phyloP scores from a whole-genome alignment of 2,888 invertebrate species.

The Pherbina coryleti region DNA sequence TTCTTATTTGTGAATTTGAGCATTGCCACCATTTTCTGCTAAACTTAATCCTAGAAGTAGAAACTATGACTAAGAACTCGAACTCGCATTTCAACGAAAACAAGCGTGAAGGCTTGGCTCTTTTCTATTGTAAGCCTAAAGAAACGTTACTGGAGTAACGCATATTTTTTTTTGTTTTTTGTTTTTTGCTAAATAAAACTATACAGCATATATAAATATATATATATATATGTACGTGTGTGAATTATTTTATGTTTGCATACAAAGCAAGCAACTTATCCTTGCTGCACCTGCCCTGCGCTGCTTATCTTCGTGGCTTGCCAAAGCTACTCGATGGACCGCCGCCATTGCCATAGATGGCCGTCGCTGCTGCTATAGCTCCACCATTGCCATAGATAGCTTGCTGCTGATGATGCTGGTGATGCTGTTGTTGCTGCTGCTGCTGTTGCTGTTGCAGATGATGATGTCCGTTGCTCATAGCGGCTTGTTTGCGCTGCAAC shows the following conservation, averaged over 20 bases:
- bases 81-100: too few relatives aligned
- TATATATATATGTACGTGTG: constrained; percentile 29
- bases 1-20: not conserved
- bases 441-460: constrained; percentile 46
- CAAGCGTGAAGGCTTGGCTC: not conserved
- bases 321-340: constrained; percentile 65
- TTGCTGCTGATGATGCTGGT: constrained; percentile 51
- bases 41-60: constrained; percentile 16
- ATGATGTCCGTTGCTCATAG: constrained; percentile 56
- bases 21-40: not conserved
- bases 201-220: constrained; percentile 44
- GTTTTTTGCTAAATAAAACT: not conserved
- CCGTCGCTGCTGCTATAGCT: constrained; percentile 40
- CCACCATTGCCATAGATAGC: constrained; percentile 59
- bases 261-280: not conserved
- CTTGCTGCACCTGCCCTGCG: not conserved
- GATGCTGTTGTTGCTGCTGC: constrained; percentile 41
- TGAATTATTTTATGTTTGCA: not conserved
- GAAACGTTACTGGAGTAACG: not conserved
- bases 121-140: constrained; percentile 34
- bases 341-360: constrained; percentile 57
- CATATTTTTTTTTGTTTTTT: too few relatives aligned
- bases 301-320: constrained; percentile 67
- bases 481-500: constrained; percentile 61
- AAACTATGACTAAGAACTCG: constrained; percentile 23